Conservation (phyloP, 2,888 invertebrate genomes). For the Drosophila pseudotalamancana region DNA sequence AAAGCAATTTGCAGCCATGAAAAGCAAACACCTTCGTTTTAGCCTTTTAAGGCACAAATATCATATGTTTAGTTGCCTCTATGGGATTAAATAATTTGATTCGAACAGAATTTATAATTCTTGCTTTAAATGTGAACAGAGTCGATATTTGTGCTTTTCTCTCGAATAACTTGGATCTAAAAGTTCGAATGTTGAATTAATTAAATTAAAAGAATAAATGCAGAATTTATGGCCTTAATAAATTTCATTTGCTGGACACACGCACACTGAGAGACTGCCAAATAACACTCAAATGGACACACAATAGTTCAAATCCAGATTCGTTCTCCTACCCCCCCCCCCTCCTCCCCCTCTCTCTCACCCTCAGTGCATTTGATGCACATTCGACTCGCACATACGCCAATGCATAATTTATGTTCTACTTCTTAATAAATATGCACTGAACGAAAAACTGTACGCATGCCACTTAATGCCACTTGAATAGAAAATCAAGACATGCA, state of each 20-base stretch:
- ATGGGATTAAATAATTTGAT: background rate
- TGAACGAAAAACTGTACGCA: constrained; percentile 25
- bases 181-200: constrained; percentile 67
- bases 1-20: too few species aligned
- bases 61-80: background rate
- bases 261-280: background rate
- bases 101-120: background rate
- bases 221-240: constrained; percentile 66
- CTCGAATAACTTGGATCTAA: constrained; percentile 6
- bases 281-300: constrained; percentile 14
- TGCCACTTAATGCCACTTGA: constrained; percentile 31
- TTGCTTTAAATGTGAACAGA: too few species aligned
- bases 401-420: constrained; percentile 64
- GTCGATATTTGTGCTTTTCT: background rate
- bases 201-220: constrained; percentile 71
- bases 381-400: constrained; percentile 50
- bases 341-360: background rate
- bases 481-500: too few species aligned
- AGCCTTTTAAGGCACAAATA: too few species aligned
- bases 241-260: constrained; percentile 47
- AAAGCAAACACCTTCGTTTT: too few species aligned
- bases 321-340: too few species aligned
- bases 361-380: background rate
- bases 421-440: constrained; percentile 53
- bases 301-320: constrained; percentile 25